Evolutionary conservation across 2,797 vertebrate genomes (phyloP), one percentile per base, ranked within the genome.

Genomic region (Pogoniulus pusillus): DNA sequence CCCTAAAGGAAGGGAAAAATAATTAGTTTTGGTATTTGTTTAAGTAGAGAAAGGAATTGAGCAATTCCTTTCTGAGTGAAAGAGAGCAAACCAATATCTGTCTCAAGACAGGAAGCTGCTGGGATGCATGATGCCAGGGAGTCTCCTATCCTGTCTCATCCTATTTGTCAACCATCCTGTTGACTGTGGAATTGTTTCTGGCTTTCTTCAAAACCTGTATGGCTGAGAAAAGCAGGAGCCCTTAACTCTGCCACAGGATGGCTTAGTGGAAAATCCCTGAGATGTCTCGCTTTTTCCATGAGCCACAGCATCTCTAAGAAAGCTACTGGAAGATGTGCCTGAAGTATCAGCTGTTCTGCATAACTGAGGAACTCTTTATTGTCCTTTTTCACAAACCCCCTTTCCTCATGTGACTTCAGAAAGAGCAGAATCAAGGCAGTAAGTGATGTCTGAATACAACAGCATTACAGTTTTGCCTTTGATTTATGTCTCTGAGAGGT

Each of bases 141-240:
- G 91, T 95, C 96, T 96, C 93, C 88, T 94, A 95, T 97, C 94
- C 94, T 96, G 91, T 93, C 83, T 93, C 78, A 86, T 88, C 94
- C 32, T 85, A 62, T 71, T 90, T 92, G 88, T 93, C 68, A 53
- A 12, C 96, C 90, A 80, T 96, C 93, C 96, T 97, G 94, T 96
- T 94, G 91, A 87, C 93, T 95, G 57, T 27, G 90, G 91, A 92
- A 54, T 63, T 96, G 94, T 96, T 95, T 96, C 89, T 93, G 94
- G 58, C 77, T 94, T 96, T 97, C 81, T 89, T 86, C 70, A 74
- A 82, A 87, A 87, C 41, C 5, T 65, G 7, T 32, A 8, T 34
- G 82, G 47, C 51, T 34, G 60, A 91, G 89, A 85, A 84, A 68
- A 71, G 74, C 45, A 69, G 85, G 62, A 90, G 22, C 72, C 91